Evolutionary conservation across 2,797 vertebrate genomes (phyloP).

Genomic region (Phrynocephalus guinanensis): DNA sequence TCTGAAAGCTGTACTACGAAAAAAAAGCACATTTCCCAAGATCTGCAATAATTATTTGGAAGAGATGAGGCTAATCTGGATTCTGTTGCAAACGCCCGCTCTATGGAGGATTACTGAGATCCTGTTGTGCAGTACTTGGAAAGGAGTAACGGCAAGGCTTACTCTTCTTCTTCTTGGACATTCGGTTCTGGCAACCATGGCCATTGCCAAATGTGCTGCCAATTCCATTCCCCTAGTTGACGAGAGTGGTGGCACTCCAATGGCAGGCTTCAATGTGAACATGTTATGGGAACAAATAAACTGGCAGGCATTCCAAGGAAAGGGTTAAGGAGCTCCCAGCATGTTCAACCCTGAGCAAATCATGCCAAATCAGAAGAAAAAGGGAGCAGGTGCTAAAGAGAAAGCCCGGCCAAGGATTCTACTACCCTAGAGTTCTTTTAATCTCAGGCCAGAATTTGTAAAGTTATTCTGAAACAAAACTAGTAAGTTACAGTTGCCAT

Average conservation of each 20-base stretch:
- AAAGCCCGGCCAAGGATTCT: conserved; percentile 2
- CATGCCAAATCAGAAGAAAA: conserved; percentile 7
- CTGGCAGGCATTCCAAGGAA: conserved; percentile 20
- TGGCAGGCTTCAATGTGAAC: neutral
- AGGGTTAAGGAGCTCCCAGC: conserved; percentile 24
- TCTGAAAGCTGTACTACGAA: neutral
- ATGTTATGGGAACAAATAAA: conserved; percentile 14
- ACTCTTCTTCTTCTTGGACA: too few species aligned
- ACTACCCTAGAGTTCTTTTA: neutral
- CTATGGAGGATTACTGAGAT: neutral
- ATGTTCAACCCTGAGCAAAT: conserved; percentile 12
- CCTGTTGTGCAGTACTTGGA: neutral
- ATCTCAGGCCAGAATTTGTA: neutral
- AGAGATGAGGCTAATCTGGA: neutral
- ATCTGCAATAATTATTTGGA: neutral
- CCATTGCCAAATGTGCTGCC: neutral
- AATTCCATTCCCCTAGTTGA: conserved; percentile 23
- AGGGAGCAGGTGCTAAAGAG: conserved; percentile 12
- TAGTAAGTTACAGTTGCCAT: too few species aligned
- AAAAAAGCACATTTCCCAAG: neutral
- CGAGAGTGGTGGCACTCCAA: conserved; percentile 9
- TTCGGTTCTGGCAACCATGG: neutral
- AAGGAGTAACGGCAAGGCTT: too few species aligned
- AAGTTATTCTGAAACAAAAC: neutral
- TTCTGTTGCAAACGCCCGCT: too few species aligned